These are phyloP conservation scores for Brotula barbata DNA, from an alignment of 2,797 vertebrate genomes.

Conservation along the genomic window DNA sequence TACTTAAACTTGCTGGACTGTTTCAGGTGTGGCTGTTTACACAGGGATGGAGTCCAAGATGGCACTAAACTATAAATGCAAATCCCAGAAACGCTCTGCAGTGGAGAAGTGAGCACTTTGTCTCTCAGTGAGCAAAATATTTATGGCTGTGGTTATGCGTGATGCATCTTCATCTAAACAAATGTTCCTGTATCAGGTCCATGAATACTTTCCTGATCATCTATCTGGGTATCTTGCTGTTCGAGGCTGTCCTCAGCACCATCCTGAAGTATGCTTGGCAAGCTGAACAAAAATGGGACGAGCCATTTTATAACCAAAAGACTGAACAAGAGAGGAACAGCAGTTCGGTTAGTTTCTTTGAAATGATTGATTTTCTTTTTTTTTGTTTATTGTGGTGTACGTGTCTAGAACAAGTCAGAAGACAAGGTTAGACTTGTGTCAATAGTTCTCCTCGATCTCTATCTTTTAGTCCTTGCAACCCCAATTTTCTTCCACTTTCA, in stretches of 20 bases:
- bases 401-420: conserved; percentile 25
- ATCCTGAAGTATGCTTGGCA: conserved; percentile 98
- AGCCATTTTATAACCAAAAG: conserved; percentile 95
- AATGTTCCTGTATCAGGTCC: conserved; percentile 77
- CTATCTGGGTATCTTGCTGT: conserved; percentile 93
- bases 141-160: neutral
- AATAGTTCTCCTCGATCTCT: neutral
- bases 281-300: conserved; percentile 90
- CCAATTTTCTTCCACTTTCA: neutral
- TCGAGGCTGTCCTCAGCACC: conserved; percentile 94
- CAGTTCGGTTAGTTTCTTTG: conserved; percentile 84
- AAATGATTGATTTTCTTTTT: conserved; percentile 35
- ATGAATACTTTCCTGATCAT: conserved; percentile 99
- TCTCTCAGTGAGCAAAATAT: neutral
- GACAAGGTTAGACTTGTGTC: conserved; percentile 24
- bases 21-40: conserved; percentile 94
- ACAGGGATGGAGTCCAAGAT: conserved; percentile 99
- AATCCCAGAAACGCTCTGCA: conserved; percentile 98
- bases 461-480: neutral
- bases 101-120: conserved; percentile 90
- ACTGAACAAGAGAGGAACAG: conserved; percentile 95
- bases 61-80: conserved; percentile 99
- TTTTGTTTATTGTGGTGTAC: conserved; percentile 6
- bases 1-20: conserved; percentile 23
- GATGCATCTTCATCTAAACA: neutral